Conservation (phyloP, 2,113 vertebrate species). For the Octodon degus region DNA sequence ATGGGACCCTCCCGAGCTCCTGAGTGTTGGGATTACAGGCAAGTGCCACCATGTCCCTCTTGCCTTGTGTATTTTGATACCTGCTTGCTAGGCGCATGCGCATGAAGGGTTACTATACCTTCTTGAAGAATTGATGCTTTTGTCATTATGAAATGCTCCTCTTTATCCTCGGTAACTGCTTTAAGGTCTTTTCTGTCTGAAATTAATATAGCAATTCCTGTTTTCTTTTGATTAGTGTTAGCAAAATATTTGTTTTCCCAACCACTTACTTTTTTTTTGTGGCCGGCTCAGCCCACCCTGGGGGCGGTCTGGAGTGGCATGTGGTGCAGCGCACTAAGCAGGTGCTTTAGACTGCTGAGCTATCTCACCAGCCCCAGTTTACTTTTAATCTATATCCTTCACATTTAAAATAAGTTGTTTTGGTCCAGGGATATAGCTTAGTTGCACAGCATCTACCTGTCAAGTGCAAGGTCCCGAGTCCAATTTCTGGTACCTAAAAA, state of each 20-base stretch:
- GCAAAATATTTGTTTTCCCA: background rate
- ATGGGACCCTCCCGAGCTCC: no score
- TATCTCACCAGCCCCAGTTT: background rate
- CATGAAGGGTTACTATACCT: background rate
- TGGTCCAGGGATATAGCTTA: no score
- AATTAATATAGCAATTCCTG: background rate
- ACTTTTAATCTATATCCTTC: background rate
- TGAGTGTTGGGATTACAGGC: no score
- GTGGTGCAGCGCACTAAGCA: no score
- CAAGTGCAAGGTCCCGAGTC: no score
- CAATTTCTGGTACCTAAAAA: no score
- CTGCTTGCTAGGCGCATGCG: background rate
- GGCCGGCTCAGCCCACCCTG: no score
- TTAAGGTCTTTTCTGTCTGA: background rate
- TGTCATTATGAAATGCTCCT: background rate
- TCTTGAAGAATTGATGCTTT: background rate
- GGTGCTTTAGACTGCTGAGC: no score
- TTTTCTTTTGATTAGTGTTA: constrained; percentile 5
- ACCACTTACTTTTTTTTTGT: background rate
- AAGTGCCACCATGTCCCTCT: background rate
- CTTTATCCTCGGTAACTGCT: background rate
- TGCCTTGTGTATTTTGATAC: background rate
- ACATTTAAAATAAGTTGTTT: background rate
- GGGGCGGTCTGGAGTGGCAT: no score
- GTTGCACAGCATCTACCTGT: no score